phyloP scores from a whole-genome alignment of 2,888 invertebrate genomes.

The Subacronicta megacephala region DNA sequence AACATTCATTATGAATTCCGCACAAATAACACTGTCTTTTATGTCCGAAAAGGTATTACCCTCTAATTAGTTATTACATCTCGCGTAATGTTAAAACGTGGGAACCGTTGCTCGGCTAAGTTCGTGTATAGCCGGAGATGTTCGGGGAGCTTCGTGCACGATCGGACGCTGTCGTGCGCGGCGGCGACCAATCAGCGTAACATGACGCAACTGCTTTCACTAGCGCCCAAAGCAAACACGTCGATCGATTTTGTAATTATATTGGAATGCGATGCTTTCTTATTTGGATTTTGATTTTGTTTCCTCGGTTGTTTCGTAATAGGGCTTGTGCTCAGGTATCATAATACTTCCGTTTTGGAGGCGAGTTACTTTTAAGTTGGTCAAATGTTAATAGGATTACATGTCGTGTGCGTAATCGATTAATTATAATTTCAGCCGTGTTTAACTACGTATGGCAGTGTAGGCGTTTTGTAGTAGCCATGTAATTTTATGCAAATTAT shows the following conservation, averaged over 20 bases:
- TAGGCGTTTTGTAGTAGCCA: constrained; percentile 22
- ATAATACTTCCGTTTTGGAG: constrained; percentile 78
- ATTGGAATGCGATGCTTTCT: constrained; percentile 85
- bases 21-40: constrained; percentile 37
- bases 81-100: constrained; percentile 49
- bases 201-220: constrained; percentile 85
- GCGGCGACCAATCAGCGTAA: constrained; percentile 57
- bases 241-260: constrained; percentile 82
- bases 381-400: constrained; percentile 45
- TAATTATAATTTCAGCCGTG: constrained; percentile 27
- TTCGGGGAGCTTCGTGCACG: constrained; percentile 44
- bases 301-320: constrained; percentile 75
- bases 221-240: constrained; percentile 68
- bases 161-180: constrained; percentile 54
- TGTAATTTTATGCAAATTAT: constrained; percentile 30
- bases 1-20: constrained; percentile 41
- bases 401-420: constrained; percentile 42
- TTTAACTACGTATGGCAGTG: constrained; percentile 8
- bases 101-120: constrained; percentile 45
- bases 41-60: constrained; percentile 44
- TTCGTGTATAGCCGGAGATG: constrained; percentile 37
- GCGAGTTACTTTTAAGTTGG: constrained; percentile 47
- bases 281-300: constrained; percentile 79
- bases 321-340: constrained; percentile 61
- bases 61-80: constrained; percentile 51